These are phyloP conservation scores for Chrysina gloriosa DNA, from an alignment of 2,888 invertebrate species.

Conservation along the genomic window DNA sequence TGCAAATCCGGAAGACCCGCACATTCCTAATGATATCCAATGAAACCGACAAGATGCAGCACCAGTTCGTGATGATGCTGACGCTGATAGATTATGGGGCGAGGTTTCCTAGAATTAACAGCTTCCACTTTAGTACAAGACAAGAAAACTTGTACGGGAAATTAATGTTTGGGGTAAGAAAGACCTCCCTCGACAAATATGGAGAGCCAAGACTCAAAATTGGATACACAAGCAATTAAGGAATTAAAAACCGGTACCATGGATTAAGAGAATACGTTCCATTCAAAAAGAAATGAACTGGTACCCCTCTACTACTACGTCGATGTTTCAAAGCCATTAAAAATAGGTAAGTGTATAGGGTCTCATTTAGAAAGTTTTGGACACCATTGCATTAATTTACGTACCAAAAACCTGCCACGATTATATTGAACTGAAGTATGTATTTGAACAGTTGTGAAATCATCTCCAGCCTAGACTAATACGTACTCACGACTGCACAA, in stretches of 20 bases:
- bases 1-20: too few species aligned
- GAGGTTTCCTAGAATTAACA: too few species aligned
- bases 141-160: slow-evolving; percentile 62
- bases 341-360: background rate
- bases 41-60: too few species aligned
- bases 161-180: slow-evolving; percentile 62
- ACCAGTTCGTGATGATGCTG: too few species aligned
- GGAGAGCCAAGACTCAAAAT: slow-evolving; percentile 55
- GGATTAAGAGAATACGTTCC: slow-evolving; percentile 59
- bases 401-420: too few species aligned
- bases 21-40: too few species aligned
- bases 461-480: too few species aligned
- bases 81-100: too few species aligned
- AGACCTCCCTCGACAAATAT: slow-evolving; percentile 57
- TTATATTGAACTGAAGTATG: too few species aligned
- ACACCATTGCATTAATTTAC: too few species aligned
- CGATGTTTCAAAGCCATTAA: background rate
- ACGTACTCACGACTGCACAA: too few species aligned
- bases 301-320: background rate
- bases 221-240: slow-evolving; percentile 57
- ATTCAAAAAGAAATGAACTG: slow-evolving; percentile 39
- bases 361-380: background rate
- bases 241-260: slow-evolving; percentile 48
- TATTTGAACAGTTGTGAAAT: too few species aligned
- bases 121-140: slow-evolving; percentile 56